A percentile compares a stretch with the other conserved stretches of the same genome.
Evolutionary conservation across 2,113 vertebrate species (phyloP).

Genomic region (Misgurnus anguillicaudatus): DNA sequence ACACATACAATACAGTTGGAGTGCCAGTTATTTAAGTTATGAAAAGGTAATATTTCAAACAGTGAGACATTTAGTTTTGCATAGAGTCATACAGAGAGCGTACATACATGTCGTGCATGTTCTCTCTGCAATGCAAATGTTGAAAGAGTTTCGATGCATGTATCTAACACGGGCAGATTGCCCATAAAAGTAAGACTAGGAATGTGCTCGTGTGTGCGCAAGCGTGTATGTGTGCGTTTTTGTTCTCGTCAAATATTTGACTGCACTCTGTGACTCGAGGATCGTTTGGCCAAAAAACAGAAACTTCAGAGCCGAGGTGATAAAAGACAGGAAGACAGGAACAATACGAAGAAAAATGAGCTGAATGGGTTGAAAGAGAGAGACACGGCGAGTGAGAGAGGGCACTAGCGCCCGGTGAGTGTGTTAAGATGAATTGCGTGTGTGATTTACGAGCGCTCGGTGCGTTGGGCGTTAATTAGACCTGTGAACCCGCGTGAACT

Average conservation of each 20-base stretch:
- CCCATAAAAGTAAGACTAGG: constrained; percentile 27
- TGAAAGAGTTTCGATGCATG: constrained; percentile 6
- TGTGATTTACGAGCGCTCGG: constrained; percentile 71
- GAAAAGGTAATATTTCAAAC: background rate
- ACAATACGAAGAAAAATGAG: constrained; percentile 68
- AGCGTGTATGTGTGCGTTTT: constrained; percentile 32
- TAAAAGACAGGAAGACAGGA: constrained; percentile 76
- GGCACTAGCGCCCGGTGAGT: constrained; percentile 49
- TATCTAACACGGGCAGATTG: constrained; percentile 24
- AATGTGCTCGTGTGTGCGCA: constrained; percentile 28
- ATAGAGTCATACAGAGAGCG: too few relatives aligned
- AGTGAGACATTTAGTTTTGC: background rate
- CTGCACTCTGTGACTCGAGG: constrained; percentile 63
- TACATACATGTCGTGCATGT: background rate
- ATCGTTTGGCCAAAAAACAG: constrained; percentile 63
- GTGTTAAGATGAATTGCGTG: constrained; percentile 67
- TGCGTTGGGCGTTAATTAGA: constrained; percentile 75
- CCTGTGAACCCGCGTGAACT: constrained; percentile 76
- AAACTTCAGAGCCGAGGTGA: constrained; percentile 68
- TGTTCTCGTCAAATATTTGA: constrained; percentile 75
- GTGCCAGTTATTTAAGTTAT: background rate
- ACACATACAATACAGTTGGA: background rate
- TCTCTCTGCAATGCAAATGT: constrained; percentile 19
- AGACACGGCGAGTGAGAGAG: constrained; percentile 60
- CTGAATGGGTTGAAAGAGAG: constrained; percentile 66